Percentiles rank a stretch among this genome's conserved stretches.
Conservation (phyloP, 2,888 invertebrate genomes). For the Tribolium freemani region DNA sequence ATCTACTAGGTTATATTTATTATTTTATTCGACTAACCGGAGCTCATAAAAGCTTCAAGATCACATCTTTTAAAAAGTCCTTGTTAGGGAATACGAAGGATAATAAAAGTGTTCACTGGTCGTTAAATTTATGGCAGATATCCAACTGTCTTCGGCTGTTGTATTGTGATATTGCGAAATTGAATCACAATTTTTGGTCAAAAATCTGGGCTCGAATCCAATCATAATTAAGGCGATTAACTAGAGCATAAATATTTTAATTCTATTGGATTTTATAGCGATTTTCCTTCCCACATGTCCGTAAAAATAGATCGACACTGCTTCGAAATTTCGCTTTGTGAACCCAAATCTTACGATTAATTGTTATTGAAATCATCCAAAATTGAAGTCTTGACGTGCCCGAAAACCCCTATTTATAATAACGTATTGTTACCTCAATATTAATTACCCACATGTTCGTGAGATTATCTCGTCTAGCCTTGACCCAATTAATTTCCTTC, state of each 20-base stretch:
- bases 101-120: background rate
- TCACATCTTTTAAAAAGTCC: background rate
- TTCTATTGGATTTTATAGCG: background rate
- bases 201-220: no score
- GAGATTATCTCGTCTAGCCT: background rate
- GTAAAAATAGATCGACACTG: background rate
- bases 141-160: background rate
- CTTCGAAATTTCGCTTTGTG: background rate
- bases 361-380: background rate
- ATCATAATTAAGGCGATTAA: background rate
- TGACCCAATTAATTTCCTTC: background rate
- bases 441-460: background rate
- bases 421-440: background rate
- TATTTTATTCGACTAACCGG: background rate
- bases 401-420: background rate
- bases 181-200: background rate
- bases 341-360: background rate
- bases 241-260: background rate
- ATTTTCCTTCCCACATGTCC: background rate
- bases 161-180: no score
- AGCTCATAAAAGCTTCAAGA: conserved; percentile 10
- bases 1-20: no score
- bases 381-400: background rate
- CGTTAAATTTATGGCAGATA: no score
- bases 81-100: background rate